These are phyloP conservation scores for Tyto alba DNA, from an alignment of 2,113 vertebrate species.

Conservation along the genomic window DNA sequence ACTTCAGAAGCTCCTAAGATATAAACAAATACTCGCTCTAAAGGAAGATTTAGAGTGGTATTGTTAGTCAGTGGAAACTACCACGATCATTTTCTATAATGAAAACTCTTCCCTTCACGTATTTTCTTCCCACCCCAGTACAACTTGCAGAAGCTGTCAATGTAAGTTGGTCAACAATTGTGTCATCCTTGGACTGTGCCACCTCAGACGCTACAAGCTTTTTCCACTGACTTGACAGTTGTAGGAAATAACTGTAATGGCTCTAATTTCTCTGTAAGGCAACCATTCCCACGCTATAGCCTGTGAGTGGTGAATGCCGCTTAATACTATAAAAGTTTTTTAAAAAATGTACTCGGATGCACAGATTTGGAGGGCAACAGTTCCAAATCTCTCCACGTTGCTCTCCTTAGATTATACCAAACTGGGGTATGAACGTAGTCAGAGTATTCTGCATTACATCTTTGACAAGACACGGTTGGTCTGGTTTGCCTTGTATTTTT, in stretches of 20 bases:
- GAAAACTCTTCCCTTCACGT: neutral
- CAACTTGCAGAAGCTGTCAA: neutral
- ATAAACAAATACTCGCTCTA: neutral
- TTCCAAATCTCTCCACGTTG: neutral
- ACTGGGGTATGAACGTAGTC: neutral
- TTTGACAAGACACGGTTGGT: neutral
- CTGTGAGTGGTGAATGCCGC: neutral
- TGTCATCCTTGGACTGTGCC: neutral
- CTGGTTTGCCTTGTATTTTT: neutral
- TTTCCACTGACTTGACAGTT: neutral
- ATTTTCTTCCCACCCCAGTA: neutral
- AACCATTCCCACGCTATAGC: fast-evolving
- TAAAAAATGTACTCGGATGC: neutral
- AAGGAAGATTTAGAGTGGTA: neutral
- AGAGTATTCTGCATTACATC: neutral
- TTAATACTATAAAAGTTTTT: neutral
- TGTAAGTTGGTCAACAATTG: neutral
- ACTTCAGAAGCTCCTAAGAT: neutral
- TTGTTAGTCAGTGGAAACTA: neutral
- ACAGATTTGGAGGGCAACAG: neutral
- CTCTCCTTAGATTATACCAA: neutral
- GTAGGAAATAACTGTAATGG: neutral
- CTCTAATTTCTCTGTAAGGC: neutral
- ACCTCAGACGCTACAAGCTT: neutral
- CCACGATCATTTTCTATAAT: neutral